Base-by-base conservation (phyloP, 2,888 invertebrate genomes). In the Cerceris rybyensis region DNA sequence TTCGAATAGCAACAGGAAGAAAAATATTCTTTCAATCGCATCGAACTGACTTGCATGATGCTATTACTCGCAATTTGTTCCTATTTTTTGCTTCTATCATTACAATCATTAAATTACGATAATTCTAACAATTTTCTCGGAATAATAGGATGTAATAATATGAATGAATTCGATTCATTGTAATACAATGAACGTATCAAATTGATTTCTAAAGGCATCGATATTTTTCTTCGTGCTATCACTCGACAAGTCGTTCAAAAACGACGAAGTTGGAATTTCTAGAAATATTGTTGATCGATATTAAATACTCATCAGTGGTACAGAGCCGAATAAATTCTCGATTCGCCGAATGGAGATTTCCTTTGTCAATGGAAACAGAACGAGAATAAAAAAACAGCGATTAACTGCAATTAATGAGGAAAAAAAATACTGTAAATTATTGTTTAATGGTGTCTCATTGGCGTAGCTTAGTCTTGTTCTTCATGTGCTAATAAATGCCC, bases 251-350 rank as follows among this genome's bases (percentile, higher is more conserved):
- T 65, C 42, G 60, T 66, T 72, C 58, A 72, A 64, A 16, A 28
- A 7, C 0, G 43, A 60, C 42, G 43, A 68, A 70, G 14, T 52
- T 28, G 63, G 50, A 65, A 43, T 71, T 55, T 67, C 41, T 71
- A 59, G 67, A 69, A 65, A 57, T 43, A 64, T 71, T 78, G 68
- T 78, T 76, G 57, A 78, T 75, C 46, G 70, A 78, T 68, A 70
- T 76, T 28, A 28, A 68, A 75, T 71, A 71, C 64, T 70, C 75
- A 59, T 59, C 55, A 64, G 59, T 60, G 75, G 70, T 68, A 68
- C 64, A 68, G 71, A 64, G 55, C 16, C 14, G 17, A 68, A 65
- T 43, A 50, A 60, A 74, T 66, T 50, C 7, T 55, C 28, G 72
- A 64, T 59, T 72, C 75, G 75, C 54, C 67, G 43, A 54, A 67